Conservation (phyloP, 2,888 invertebrate species). For the Seladonia tumulorum region DNA sequence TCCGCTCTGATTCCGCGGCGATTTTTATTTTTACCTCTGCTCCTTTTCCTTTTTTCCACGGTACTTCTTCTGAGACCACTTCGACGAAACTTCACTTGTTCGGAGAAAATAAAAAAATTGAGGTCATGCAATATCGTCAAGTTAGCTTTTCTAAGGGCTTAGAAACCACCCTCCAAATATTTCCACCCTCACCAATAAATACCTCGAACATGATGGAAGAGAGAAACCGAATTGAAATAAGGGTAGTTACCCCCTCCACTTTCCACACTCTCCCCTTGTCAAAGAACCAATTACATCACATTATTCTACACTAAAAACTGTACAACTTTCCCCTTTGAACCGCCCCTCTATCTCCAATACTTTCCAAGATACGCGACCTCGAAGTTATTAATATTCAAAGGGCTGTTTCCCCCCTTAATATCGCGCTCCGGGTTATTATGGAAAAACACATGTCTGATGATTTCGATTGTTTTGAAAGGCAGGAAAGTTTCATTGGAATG, state of each 20-base stretch:
- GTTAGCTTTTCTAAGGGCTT: too few relatives aligned
- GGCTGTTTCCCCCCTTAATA: background rate
- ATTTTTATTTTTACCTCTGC: slow-evolving; percentile 46
- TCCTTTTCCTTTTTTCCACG: background rate
- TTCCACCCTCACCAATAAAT: too few relatives aligned
- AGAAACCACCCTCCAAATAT: too few relatives aligned
- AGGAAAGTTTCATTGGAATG: background rate
- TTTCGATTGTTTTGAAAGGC: background rate
- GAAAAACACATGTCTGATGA: background rate
- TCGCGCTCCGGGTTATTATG: background rate
- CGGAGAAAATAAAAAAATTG: background rate
- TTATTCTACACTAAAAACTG: background rate
- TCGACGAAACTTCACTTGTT: background rate
- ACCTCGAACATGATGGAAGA: background rate
- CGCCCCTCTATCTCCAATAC: background rate
- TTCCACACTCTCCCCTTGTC: background rate
- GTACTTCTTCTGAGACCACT: background rate
- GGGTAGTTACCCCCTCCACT: background rate
- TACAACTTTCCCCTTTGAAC: background rate
- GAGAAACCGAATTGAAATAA: rapidly evolving
- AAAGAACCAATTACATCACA: rapidly evolving
- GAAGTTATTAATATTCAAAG: background rate
- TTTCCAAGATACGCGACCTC: background rate
- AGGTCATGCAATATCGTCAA: background rate
- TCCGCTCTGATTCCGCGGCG: slow-evolving; percentile 26